These are phyloP conservation scores for Tolmerus cingulatus DNA, from an alignment of 2,888 invertebrate genomes.

Conservation along the genomic window DNA sequence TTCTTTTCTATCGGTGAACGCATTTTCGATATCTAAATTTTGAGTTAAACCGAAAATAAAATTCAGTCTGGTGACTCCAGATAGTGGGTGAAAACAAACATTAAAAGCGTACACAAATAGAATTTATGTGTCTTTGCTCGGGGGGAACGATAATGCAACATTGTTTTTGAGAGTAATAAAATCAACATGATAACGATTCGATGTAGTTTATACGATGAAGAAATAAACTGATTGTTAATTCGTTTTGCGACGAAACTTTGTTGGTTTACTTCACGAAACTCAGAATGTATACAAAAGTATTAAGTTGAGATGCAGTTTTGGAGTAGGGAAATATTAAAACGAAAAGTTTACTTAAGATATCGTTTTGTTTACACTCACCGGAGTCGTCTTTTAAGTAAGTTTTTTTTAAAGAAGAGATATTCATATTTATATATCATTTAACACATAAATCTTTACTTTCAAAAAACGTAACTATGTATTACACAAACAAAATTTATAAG, in stretches of 20 bases:
- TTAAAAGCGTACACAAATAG: not conserved
- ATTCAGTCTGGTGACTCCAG: not conserved
- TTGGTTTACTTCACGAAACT: not conserved
- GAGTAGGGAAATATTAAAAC: not conserved
- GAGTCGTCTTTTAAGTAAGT: not conserved
- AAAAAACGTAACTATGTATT: not conserved
- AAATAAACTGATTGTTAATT: not conserved
- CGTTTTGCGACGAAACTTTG: too few relatives aligned
- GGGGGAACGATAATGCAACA: not conserved
- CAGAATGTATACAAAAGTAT: not conserved
- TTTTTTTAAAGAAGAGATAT: not conserved
- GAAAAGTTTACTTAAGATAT: not conserved
- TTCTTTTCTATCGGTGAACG: not conserved
- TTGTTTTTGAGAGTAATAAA: not conserved
- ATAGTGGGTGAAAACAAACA: not conserved
- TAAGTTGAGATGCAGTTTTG: not conserved
- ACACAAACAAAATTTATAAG: not conserved
- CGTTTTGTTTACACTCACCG: not conserved
- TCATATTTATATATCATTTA: not conserved
- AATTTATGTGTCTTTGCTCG: not conserved
- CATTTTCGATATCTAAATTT: not conserved
- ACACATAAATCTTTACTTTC: not conserved
- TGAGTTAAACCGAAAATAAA: not conserved
- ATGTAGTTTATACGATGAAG: not conserved
- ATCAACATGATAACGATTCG: not conserved